These are phyloP conservation scores for Strigops habroptila DNA, from an alignment of 2,113 vertebrate genomes.

Conservation along the genomic window DNA sequence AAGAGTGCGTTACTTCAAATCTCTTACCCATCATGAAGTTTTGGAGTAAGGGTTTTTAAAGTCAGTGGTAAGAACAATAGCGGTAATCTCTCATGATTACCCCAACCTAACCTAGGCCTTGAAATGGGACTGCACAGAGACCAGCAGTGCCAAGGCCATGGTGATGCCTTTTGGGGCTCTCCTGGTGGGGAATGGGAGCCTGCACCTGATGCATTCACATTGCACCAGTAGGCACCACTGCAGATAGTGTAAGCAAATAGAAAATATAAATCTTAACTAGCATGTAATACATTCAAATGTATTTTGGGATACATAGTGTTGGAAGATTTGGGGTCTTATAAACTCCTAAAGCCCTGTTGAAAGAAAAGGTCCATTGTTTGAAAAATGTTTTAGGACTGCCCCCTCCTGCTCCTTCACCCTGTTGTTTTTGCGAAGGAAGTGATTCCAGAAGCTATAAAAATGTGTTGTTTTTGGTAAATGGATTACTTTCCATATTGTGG, in stretches of 20 bases:
- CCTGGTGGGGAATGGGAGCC: neutral
- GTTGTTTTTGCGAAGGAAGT: conserved; percentile 22
- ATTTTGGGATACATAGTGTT: neutral
- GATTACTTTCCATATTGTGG: conserved; percentile 4
- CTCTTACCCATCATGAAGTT: neutral
- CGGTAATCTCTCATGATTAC: neutral
- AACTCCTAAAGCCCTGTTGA: neutral
- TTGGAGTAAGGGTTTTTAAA: neutral
- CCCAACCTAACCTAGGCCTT: neutral
- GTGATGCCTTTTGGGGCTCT: neutral
- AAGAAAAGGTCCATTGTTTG: neutral
- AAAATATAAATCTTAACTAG: neutral
- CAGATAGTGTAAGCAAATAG: neutral
- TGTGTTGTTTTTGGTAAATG: neutral
- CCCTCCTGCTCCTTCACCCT: neutral
- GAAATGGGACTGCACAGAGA: neutral
- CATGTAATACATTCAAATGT: neutral
- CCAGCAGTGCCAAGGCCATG: neutral
- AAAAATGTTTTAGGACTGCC: neutral
- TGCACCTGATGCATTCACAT: neutral
- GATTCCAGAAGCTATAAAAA: conserved; percentile 24
- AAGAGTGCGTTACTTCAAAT: neutral
- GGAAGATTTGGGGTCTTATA: neutral
- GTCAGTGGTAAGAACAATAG: neutral
- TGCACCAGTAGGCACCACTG: neutral